These are phyloP conservation scores for Rhabdophis nuchalis DNA, from an alignment of 2,797 vertebrate genomes.

Conservation along the genomic window DNA sequence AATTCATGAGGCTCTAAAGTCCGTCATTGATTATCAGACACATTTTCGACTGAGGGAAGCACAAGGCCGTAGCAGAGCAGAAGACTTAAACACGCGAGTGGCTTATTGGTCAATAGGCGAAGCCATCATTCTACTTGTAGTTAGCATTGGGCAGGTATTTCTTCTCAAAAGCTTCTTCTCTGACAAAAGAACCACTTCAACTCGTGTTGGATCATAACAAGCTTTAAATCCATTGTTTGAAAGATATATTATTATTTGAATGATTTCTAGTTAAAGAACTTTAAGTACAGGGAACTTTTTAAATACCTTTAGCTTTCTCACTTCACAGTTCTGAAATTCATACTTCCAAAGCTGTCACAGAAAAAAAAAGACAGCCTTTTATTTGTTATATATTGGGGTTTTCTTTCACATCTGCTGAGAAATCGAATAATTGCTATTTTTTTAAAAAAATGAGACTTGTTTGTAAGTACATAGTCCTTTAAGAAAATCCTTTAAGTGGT, in stretches of 20 bases:
- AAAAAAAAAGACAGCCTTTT: slow-evolving; percentile 53
- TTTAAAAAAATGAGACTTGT: slow-evolving; percentile 34
- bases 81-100: slow-evolving; percentile 95
- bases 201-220: slow-evolving; percentile 91
- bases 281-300: slow-evolving; percentile 64
- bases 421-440: slow-evolving; percentile 46
- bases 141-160: slow-evolving; percentile 97
- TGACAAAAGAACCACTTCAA: slow-evolving; percentile 95
- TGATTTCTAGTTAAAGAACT: slow-evolving; percentile 66
- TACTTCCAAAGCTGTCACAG: slow-evolving; percentile 29
- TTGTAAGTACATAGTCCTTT: slow-evolving; percentile 46
- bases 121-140: slow-evolving; percentile 93
- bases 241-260: slow-evolving; percentile 50
- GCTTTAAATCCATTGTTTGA: slow-evolving; percentile 42
- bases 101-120: slow-evolving; percentile 98
- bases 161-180: slow-evolving; percentile 98
- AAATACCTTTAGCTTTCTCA: slow-evolving; percentile 45
- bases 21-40: slow-evolving; percentile 96
- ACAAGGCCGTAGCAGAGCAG: slow-evolving; percentile 94
- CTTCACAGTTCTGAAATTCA: slow-evolving; percentile 34
- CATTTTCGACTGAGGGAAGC: slow-evolving; percentile 95
- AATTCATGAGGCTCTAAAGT: slow-evolving; percentile 96
- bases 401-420: slow-evolving; percentile 49
- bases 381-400: slow-evolving; percentile 60
- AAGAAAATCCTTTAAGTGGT: slow-evolving; percentile 26